Conservation (phyloP, 2,113 vertebrate genomes). For the Phalacrocorax carbo region DNA sequence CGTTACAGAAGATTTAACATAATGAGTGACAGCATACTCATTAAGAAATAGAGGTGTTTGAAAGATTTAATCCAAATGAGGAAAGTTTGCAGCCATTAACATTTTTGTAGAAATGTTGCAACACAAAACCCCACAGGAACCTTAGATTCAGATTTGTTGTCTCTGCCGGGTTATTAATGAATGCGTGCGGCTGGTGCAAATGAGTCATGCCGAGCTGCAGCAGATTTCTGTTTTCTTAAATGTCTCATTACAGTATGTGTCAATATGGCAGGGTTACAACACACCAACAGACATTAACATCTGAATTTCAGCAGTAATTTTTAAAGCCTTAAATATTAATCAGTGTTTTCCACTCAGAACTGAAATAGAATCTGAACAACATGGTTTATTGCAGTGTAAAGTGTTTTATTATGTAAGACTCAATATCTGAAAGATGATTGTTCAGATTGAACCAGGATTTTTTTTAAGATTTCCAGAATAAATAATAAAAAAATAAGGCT, state of each 20-base stretch:
- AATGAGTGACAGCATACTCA: slow-evolving; percentile 12
- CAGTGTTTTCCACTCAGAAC: slow-evolving; percentile 10
- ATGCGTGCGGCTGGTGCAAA: neutral
- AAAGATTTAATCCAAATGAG: slow-evolving; percentile 39
- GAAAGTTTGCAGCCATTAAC: slow-evolving; percentile 26
- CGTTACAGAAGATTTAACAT: slow-evolving; percentile 49
- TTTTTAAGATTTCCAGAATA: neutral
- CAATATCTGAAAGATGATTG: neutral
- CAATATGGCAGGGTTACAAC: slow-evolving; percentile 41
- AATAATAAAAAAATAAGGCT: neutral
- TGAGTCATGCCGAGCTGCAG: slow-evolving; percentile 44
- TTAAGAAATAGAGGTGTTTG: slow-evolving; percentile 23
- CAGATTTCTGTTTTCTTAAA: slow-evolving; percentile 59
- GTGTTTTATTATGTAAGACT: neutral
- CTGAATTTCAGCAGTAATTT: slow-evolving; percentile 34
- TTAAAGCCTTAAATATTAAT: slow-evolving; percentile 58
- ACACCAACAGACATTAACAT: neutral
- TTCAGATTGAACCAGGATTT: neutral
- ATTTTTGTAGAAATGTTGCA: slow-evolving; percentile 16
- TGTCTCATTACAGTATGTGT: slow-evolving; percentile 42
- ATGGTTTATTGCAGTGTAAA: neutral
- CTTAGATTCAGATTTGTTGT: slow-evolving; percentile 1
- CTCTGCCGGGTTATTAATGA: slow-evolving; percentile 62
- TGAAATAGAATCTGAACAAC: neutral
- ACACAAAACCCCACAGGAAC: neutral